Evolutionary conservation across 2,888 invertebrate species (phyloP).

Genomic region (Pterostichus madidus): DNA sequence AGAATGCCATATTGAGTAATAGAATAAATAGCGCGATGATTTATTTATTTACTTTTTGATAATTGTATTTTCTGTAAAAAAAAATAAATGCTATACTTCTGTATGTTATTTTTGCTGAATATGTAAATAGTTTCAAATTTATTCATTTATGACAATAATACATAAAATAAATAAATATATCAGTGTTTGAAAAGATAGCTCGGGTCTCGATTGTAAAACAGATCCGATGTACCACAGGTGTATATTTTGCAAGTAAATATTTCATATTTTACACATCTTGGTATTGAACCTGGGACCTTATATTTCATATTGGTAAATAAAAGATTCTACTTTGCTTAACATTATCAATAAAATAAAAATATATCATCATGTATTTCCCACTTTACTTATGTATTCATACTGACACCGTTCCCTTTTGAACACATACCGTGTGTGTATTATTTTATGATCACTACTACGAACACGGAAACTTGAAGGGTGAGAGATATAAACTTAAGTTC

Average conservation of each 20-base stretch:
- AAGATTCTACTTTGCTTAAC: constrained; percentile 19
- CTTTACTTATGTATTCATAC: not conserved
- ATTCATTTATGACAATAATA: not conserved
- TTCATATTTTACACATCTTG: constrained; percentile 37
- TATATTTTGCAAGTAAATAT: constrained; percentile 33
- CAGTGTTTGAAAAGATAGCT: constrained; percentile 39
- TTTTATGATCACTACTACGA: no score
- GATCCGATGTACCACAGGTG: constrained; percentile 34
- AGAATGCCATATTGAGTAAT: no score
- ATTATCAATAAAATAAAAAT: constrained; percentile 23
- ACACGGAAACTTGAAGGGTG: not conserved
- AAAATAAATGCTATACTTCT: not conserved
- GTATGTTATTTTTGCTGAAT: not conserved
- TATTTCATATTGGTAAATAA: constrained; percentile 28
- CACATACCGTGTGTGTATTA: no score
- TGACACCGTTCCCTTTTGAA: not conserved
- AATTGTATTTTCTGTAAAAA: not conserved
- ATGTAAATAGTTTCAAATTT: not conserved
- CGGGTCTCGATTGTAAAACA: constrained; percentile 10
- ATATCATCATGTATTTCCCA: not conserved
- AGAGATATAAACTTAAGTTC: not conserved
- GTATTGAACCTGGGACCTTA: constrained; percentile 35
- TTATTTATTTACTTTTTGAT: no score
- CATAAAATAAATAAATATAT: constrained; percentile 41
- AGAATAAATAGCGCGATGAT: no score